Conservation (phyloP, 2,888 invertebrate species). For the Calameuta pallipes region DNA sequence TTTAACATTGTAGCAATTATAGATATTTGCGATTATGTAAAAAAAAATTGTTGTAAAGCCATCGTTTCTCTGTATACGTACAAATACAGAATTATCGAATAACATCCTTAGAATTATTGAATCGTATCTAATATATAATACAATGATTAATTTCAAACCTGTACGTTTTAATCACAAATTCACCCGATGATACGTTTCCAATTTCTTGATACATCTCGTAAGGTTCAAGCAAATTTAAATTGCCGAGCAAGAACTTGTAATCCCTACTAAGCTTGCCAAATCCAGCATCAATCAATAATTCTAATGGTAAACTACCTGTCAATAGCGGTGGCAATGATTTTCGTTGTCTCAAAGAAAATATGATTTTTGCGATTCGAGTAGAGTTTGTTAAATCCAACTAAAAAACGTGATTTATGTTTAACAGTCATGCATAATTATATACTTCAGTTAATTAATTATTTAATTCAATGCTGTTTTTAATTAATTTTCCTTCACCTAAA, state of each 20-base stretch:
- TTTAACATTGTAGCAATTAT: not conserved
- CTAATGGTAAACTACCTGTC: slow-evolving; percentile 47
- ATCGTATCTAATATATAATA: not conserved
- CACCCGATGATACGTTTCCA: slow-evolving; percentile 29
- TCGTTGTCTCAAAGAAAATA: slow-evolving; percentile 29
- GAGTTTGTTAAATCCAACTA: slow-evolving; percentile 37
- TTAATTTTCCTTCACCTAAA: not conserved
- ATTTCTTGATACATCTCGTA: slow-evolving; percentile 42
- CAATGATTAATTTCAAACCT: slow-evolving; percentile 15
- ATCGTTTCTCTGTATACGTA: not conserved
- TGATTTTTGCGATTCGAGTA: slow-evolving; percentile 42
- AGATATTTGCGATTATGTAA: not conserved
- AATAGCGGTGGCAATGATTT: slow-evolving; percentile 37
- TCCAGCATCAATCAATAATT: slow-evolving; percentile 53
- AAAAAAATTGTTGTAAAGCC: not conserved
- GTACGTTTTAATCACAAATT: slow-evolving; percentile 35
- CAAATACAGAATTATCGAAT: not conserved
- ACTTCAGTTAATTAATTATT: too few species aligned
- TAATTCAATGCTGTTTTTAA: not conserved
- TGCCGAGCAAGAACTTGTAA: slow-evolving; percentile 47
- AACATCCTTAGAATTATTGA: not conserved
- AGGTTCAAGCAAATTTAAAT: slow-evolving; percentile 39
- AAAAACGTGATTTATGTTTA: not conserved
- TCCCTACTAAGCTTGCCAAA: slow-evolving; percentile 53
- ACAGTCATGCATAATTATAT: not conserved